Conservation (phyloP, 92 coral and sea anemone species). For the Diadumene lineata region DNA sequence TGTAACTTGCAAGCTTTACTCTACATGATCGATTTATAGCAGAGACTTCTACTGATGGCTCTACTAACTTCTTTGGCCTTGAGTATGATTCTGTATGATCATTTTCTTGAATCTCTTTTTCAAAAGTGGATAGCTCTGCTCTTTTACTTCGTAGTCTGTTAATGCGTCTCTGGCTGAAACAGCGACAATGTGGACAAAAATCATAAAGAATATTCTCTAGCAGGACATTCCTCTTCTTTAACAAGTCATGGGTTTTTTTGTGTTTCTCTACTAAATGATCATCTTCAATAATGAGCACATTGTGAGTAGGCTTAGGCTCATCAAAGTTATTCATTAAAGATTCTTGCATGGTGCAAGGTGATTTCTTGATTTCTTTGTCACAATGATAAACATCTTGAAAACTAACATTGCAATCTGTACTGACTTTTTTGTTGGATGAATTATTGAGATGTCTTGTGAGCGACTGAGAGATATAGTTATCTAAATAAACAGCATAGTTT, state of each 20-base stretch:
- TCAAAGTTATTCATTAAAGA: background rate
- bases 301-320: background rate
- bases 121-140: background rate
- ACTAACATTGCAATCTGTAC: too few species aligned
- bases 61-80: background rate
- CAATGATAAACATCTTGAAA: background rate
- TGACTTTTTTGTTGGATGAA: background rate
- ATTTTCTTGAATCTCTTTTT: background rate
- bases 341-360: background rate
- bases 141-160: background rate
- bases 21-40: background rate
- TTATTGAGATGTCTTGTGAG: background rate
- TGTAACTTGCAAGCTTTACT: background rate
- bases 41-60: background rate
- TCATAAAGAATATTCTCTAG: background rate
- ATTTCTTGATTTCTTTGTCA: background rate
- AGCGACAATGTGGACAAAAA: background rate
- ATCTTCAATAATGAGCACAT: conserved; percentile 1
- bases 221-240: background rate
- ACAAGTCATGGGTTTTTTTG: background rate
- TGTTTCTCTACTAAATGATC: conserved; percentile 2
- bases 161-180: background rate
- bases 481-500: background rate
- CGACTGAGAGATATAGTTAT: background rate
- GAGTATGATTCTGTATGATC: background rate